phyloP scores from a whole-genome alignment of 2,888 invertebrate species.

The Eledona agricola region DNA sequence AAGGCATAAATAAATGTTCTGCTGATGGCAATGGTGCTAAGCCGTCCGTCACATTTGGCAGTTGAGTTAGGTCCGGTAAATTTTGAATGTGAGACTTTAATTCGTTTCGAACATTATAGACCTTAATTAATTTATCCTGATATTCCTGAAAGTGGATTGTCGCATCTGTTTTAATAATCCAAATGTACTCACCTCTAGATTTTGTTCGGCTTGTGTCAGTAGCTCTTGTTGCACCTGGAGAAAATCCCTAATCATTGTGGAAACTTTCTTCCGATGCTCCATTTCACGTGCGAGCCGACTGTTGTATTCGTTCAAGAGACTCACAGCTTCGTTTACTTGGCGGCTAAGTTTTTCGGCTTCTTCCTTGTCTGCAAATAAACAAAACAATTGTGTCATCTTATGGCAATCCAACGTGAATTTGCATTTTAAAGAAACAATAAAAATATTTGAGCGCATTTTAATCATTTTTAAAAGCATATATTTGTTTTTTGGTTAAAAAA shows the following conservation, averaged over 20 bases:
- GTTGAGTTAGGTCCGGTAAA: constrained; percentile 89
- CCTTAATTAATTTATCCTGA: constrained; percentile 87
- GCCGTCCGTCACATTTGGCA: constrained; percentile 93
- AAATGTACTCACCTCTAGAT: constrained; percentile 75
- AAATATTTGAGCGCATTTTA: neutral
- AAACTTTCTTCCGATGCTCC: constrained; percentile 86
- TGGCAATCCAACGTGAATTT: neutral
- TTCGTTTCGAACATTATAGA: constrained; percentile 86
- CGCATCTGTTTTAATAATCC: neutral
- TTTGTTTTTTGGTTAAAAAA: constrained; percentile 1
- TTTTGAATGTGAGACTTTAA: constrained; percentile 93
- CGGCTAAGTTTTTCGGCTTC: constrained; percentile 80
- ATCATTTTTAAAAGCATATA: neutral
- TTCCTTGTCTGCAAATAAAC: constrained; percentile 70
- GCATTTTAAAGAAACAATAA: neutral
- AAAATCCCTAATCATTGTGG: constrained; percentile 88
- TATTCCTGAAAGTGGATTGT: constrained; percentile 79
- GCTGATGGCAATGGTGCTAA: constrained; percentile 94
- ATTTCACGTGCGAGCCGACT: constrained; percentile 84
- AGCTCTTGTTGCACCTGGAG: constrained; percentile 87
- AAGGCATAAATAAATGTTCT: constrained; percentile 86
- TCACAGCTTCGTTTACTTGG: constrained; percentile 89
- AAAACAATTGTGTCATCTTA: neutral
- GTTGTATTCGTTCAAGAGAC: constrained; percentile 89
- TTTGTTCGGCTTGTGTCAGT: constrained; percentile 84